Percentiles rank a stretch among this genome's conserved stretches.
phyloP scores from a whole-genome alignment of 2,888 invertebrate species.

The Pogonocherus hispidulus region DNA sequence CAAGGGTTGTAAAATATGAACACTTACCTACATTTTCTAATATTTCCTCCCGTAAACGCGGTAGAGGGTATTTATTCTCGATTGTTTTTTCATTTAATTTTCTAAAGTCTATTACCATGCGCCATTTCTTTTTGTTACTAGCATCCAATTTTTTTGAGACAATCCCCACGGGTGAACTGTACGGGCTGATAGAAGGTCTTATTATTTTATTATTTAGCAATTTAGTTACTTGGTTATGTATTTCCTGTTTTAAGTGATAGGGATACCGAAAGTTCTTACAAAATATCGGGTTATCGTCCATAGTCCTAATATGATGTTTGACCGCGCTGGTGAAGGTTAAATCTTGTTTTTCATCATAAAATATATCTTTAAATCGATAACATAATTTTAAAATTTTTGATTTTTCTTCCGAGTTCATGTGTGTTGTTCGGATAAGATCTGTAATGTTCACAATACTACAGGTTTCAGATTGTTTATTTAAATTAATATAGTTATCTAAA shows the following conservation, averaged over 20 bases:
- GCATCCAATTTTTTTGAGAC: conserved; percentile 1
- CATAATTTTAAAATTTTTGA: conserved; percentile 2
- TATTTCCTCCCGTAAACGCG: conserved; percentile 50
- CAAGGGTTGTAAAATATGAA: conserved; percentile 52
- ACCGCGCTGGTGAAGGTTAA: conserved; percentile 7
- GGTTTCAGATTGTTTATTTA: not conserved
- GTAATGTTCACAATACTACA: not conserved
- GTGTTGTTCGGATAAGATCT: not conserved
- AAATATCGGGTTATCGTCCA: not conserved
- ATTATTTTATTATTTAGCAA: not conserved
- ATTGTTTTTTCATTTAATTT: too few species aligned
- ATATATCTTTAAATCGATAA: conserved; percentile 10
- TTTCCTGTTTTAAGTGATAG: conserved; percentile 6
- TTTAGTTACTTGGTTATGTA: conserved; percentile 6
- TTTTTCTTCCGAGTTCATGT: not conserved
- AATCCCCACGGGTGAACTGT: not conserved
- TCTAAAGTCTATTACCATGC: too few species aligned
- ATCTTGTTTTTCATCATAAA: conserved; percentile 6
- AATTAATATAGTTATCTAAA: not conserved
- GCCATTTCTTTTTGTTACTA: not conserved
- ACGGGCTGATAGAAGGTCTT: not conserved
- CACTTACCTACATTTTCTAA: conserved; percentile 50
- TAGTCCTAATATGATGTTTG: conserved; percentile 13
- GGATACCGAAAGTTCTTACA: not conserved
- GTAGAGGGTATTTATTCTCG: conserved; percentile 53